Percentiles rank a stretch among this genome's conserved stretches.
Conservation (phyloP, 1,140 invertebrate genomes). For the Nylanderia fulva region DNA sequence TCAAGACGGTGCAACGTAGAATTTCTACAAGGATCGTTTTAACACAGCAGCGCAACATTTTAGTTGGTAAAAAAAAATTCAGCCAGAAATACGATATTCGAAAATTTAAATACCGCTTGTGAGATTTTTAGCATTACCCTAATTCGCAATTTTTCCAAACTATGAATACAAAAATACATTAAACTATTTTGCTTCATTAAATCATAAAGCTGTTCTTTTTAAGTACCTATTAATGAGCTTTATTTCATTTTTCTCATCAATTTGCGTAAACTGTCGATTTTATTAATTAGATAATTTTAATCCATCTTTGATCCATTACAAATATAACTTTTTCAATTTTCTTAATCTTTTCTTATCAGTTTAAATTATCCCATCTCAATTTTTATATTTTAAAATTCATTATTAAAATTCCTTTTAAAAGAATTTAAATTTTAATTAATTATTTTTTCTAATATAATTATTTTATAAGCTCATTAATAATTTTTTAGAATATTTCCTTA, state of each 20-base stretch:
- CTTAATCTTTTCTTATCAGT: too few relatives aligned
- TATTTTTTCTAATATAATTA: too few relatives aligned
- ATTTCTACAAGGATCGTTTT: constrained; percentile 13
- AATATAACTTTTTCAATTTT: too few relatives aligned
- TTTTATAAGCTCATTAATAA: too few relatives aligned
- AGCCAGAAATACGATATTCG: not conserved
- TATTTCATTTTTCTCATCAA: not conserved
- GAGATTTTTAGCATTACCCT: not conserved
- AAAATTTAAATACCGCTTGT: not conserved
- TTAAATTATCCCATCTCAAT: too few relatives aligned
- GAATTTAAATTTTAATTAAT: too few relatives aligned
- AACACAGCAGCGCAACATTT: not conserved
- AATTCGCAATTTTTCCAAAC: not conserved
- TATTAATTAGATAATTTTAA: constrained; percentile 8
- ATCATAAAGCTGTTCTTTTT: not conserved
- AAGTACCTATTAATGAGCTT: not conserved
- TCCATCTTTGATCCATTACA: too few relatives aligned
- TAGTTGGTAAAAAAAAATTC: not conserved
- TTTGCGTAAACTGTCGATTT: not conserved
- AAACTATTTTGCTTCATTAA: not conserved
- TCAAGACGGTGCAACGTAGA: not conserved
- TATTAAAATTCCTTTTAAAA: too few relatives aligned
- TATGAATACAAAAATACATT: not conserved
- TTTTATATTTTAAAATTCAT: too few relatives aligned
- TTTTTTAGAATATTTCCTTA: too few relatives aligned